These are phyloP conservation scores for Schizothorax lantsangensis DNA, from an alignment of 2,797 vertebrate species.

Conservation along the genomic window DNA sequence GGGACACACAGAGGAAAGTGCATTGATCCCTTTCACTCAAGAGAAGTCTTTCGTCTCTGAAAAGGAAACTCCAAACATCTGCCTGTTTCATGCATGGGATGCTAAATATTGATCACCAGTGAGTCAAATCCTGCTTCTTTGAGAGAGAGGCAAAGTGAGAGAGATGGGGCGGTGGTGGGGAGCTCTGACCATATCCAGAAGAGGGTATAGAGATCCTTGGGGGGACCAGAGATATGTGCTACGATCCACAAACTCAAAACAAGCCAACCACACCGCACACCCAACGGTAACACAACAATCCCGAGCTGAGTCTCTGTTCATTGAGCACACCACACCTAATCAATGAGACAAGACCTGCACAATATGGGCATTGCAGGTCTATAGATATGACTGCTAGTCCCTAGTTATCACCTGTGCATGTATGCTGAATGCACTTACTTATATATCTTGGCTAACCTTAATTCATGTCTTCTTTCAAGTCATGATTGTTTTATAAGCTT, in stretches of 20 bases:
- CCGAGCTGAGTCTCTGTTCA: constrained; percentile 74
- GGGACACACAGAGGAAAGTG: constrained; percentile 74
- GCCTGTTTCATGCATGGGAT: constrained; percentile 96
- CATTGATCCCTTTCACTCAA: constrained; percentile 91
- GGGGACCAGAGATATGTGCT: constrained; percentile 62
- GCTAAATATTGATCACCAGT: constrained; percentile 92
- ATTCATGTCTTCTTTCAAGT: constrained; percentile 46
- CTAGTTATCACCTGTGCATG: constrained; percentile 70
- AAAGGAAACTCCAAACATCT: constrained; percentile 98
- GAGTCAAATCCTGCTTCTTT: constrained; percentile 86
- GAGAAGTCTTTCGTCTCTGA: constrained; percentile 80
- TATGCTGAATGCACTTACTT: constrained; percentile 65
- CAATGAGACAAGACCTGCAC: constrained; percentile 76
- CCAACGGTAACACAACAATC: constrained; percentile 64
- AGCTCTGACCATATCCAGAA: constrained; percentile 77
- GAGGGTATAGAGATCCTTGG: constrained; percentile 71
- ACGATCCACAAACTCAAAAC: constrained; percentile 69
- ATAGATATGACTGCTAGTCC: constrained; percentile 71
- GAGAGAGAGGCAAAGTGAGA: constrained; percentile 73
- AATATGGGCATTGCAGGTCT: constrained; percentile 67
- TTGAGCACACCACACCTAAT: constrained; percentile 75
- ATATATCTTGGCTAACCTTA: constrained; percentile 55
- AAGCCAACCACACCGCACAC: constrained; percentile 69
- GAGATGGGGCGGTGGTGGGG: constrained; percentile 66
- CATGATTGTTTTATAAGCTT: constrained; percentile 59